Evolutionary conservation across 2,113 vertebrate genomes (phyloP).

Genomic region (Panthera tigris): DNA sequence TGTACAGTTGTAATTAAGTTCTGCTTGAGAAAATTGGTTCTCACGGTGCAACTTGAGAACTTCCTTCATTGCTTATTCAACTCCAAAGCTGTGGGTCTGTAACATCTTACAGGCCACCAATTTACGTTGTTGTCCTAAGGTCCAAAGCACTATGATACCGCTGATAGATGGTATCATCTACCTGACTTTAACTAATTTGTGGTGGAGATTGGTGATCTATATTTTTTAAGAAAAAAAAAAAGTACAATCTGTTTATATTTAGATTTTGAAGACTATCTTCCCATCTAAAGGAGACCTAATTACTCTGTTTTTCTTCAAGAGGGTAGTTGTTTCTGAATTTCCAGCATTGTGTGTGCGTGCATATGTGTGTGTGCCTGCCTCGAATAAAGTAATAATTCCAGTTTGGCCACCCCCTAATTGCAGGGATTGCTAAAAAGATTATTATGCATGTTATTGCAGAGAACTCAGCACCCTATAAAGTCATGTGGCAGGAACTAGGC

Average conservation of each 20-base stretch:
- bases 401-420: slow-evolving; percentile 79
- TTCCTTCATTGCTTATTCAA: slow-evolving; percentile 38
- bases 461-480: slow-evolving; percentile 67
- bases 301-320: slow-evolving; percentile 59
- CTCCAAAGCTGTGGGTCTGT: slow-evolving; percentile 2
- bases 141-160: background rate
- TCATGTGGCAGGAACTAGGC: slow-evolving; percentile 72
- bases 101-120: background rate
- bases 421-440: slow-evolving; percentile 78
- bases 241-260: slow-evolving; percentile 26
- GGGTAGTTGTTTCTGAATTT: slow-evolving; percentile 54
- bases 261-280: slow-evolving; percentile 61
- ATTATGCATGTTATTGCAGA: slow-evolving; percentile 74
- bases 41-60: slow-evolving; percentile 54
- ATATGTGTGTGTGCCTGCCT: slow-evolving; percentile 67
- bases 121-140: background rate
- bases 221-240: slow-evolving; percentile 23
- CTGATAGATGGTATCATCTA: background rate
- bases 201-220: background rate
- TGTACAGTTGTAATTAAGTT: slow-evolving; percentile 67
- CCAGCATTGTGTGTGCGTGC: slow-evolving; percentile 13
- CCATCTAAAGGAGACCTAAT: slow-evolving; percentile 66
- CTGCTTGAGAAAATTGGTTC: slow-evolving; percentile 68
- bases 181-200: background rate
- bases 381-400: slow-evolving; percentile 74